A percentile compares a stretch with the other conserved stretches of the same genome.
Evolutionary conservation across 2,888 invertebrate genomes (phyloP).

Genomic region (Podabrus alpinus): DNA sequence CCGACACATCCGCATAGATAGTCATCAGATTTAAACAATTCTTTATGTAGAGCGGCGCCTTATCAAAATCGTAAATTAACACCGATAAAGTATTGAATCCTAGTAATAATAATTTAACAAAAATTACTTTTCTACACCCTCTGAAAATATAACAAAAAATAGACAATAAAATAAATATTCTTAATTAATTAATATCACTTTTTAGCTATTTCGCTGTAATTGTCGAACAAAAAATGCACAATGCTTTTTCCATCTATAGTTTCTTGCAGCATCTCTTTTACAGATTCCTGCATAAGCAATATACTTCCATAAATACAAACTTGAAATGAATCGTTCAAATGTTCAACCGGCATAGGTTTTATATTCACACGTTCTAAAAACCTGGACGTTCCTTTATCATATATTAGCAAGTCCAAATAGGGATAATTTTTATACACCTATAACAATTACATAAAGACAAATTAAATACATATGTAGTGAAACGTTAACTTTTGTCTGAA

Average conservation of each 20-base stretch:
- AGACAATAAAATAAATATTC: no score
- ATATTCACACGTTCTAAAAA: slow-evolving; percentile 8
- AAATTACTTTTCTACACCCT: background rate
- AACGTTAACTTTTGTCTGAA: no score
- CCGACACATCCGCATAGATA: background rate
- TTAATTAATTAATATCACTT: background rate
- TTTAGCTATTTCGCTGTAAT: background rate
- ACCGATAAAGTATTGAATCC: background rate
- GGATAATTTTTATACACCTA: slow-evolving; percentile 9
- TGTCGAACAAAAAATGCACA: slow-evolving; percentile 1
- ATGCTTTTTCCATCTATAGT: background rate
- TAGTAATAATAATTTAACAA: background rate
- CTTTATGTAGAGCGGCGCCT: background rate
- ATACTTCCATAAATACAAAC: slow-evolving; percentile 15
- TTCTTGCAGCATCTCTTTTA: background rate
- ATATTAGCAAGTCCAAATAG: slow-evolving; percentile 13
- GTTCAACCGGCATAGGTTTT: background rate
- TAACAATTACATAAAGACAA: background rate
- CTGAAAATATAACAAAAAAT: background rate
- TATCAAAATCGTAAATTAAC: background rate
- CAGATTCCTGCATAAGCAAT: background rate
- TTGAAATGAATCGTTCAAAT: slow-evolving; percentile 5
- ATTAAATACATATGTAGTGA: slow-evolving; percentile 10
- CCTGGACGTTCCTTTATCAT: background rate
- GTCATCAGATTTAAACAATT: slow-evolving; percentile 4